Percentiles rank a stretch among this genome's conserved stretches.
These are phyloP conservation scores for Cololabis saira DNA, from an alignment of 2,113 vertebrate species.

Conservation along the genomic window DNA sequence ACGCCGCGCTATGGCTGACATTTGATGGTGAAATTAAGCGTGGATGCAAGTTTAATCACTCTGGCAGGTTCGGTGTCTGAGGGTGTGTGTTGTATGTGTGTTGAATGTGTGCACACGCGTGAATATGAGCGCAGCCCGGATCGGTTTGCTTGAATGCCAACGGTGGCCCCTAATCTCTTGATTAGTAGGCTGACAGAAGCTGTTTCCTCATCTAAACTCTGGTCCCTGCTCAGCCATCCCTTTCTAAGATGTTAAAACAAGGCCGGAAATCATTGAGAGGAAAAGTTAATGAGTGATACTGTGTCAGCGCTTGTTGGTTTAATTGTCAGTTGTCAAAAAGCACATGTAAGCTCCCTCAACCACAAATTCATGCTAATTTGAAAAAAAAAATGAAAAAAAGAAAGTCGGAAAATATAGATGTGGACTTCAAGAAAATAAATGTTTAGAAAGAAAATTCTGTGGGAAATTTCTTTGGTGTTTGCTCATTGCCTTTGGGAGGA, in stretches of 20 bases:
- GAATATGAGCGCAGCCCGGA: conserved; percentile 51
- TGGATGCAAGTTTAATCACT: conserved; percentile 74
- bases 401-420: background rate
- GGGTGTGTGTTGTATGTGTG: too few species aligned
- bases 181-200: conserved; percentile 80
- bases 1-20: conserved; percentile 67
- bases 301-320: conserved; percentile 42
- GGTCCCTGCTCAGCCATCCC: conserved; percentile 65
- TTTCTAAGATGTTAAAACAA: conserved; percentile 62
- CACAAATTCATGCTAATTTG: conserved; percentile 24
- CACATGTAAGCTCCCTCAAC: background rate
- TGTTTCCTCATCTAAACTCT: conserved; percentile 67
- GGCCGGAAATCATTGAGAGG: conserved; percentile 35
- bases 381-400: background rate
- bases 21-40: conserved; percentile 79
- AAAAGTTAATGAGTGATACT: conserved; percentile 53
- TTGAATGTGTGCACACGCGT: conserved; percentile 1
- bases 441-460: conserved; percentile 15
- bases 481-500: conserved; percentile 4
- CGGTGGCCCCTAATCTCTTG: conserved; percentile 79
- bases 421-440: background rate
- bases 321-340: conserved; percentile 18
- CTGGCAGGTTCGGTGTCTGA: conserved; percentile 47
- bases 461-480: conserved; percentile 39
- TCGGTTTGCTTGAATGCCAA: conserved; percentile 73